A percentile compares a stretch with the other conserved stretches of the same genome.
Conservation (phyloP, 2,113 vertebrate species). For the Daubentonia madagascariensis region DNA sequence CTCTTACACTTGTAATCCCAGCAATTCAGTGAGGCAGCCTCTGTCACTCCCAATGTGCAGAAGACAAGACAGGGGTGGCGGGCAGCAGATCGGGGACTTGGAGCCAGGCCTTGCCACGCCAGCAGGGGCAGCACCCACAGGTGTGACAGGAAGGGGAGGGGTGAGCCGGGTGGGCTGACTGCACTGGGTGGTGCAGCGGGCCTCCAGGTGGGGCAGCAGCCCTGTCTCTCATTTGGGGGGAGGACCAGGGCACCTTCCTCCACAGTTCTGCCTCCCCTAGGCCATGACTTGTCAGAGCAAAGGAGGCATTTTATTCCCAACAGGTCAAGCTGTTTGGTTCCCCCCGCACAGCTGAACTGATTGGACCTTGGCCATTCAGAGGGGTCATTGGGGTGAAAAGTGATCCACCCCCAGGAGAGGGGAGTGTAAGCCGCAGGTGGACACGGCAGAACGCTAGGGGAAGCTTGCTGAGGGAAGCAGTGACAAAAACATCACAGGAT, state of each 20-base stretch:
- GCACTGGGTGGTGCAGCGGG: not conserved
- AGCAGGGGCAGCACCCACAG: not conserved
- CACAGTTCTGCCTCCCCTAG: not conserved
- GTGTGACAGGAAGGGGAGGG: not conserved
- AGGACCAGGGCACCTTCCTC: not conserved
- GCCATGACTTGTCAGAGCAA: conserved; percentile 17
- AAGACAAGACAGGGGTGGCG: not conserved
- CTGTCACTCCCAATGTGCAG: not conserved
- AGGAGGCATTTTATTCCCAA: not conserved
- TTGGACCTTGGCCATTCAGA: conserved; percentile 58
- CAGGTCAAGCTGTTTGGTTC: too few species aligned
- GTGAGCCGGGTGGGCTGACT: too few species aligned
- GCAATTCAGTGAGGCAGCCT: not conserved
- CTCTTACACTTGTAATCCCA: not conserved
- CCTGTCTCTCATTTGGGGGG: not conserved
- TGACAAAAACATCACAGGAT: conserved; percentile 4
- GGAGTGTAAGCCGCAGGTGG: conserved; percentile 48
- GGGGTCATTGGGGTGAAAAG: conserved; percentile 17
- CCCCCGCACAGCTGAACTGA: conserved; percentile 35
- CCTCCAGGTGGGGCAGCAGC: too few species aligned
- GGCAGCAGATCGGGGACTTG: not conserved
- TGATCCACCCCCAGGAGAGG: conserved; percentile 9
- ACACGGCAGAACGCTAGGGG: conserved; percentile 28
- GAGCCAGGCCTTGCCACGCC: accelerated
- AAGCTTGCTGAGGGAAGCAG: not conserved